Conservation (phyloP, 2,888 invertebrate genomes). For the Melieria crassipennis region DNA sequence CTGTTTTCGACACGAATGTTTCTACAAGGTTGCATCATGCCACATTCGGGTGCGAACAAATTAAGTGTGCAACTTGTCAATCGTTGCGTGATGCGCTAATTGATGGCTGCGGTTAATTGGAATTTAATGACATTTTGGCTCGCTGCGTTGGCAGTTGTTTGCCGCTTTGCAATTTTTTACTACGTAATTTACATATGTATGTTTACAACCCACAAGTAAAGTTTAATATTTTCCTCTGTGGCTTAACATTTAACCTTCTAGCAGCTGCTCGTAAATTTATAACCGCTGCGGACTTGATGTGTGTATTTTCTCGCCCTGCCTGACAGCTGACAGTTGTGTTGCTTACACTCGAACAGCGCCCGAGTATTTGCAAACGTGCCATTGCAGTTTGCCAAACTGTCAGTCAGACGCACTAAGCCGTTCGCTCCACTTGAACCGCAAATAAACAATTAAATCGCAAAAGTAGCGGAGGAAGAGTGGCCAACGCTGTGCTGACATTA, state of each 20-base stretch:
- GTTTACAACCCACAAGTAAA: background rate
- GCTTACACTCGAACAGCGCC: no score
- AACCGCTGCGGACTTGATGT: background rate
- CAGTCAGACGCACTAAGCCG: background rate
- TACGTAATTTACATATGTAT: no score
- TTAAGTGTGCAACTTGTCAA: no score
- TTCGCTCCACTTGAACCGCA: constrained; percentile 24
- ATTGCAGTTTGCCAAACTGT: background rate
- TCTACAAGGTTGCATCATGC: no score
- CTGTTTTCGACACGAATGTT: no score
- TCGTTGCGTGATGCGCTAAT: no score
- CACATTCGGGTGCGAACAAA: no score
- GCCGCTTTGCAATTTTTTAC: no score
- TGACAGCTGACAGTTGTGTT: no score
- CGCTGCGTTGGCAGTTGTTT: no score
- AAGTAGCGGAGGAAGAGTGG: constrained; percentile 7
- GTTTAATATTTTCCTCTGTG: constrained; percentile 22
- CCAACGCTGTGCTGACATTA: constrained; percentile 38
- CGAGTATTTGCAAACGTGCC: background rate
- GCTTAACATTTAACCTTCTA: constrained; percentile 30
- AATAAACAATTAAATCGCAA: constrained; percentile 25
- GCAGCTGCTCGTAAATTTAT: constrained; percentile 13
- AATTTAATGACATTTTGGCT: no score
- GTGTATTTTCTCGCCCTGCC: background rate
- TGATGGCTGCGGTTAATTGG: no score